phyloP scores from a whole-genome alignment of 64 coral and sea anemone species.

The Actinia tenebrosa region DNA sequence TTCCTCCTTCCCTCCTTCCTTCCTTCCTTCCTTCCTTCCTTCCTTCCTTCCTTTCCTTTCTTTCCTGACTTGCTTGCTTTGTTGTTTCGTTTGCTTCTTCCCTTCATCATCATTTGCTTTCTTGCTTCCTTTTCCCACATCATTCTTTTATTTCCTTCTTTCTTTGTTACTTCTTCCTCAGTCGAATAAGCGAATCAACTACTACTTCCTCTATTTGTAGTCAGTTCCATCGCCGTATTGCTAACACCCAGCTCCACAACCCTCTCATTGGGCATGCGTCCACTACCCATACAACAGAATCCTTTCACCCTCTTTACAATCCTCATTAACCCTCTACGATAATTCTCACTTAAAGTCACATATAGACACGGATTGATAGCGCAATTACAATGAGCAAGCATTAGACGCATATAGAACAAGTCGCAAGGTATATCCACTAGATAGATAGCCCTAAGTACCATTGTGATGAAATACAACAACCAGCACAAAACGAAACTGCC shows the following conservation, averaged over 20 bases:
- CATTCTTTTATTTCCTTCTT: too few relatives aligned
- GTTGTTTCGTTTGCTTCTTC: too few relatives aligned
- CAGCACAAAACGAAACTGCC: slow-evolving; percentile 50
- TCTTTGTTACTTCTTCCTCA: too few relatives aligned
- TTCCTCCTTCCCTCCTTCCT: too few relatives aligned
- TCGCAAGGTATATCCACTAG: slow-evolving; percentile 43
- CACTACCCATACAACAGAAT: neutral
- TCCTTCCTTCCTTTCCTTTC: too few relatives aligned
- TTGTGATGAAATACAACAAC: slow-evolving; percentile 65
- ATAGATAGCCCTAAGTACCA: slow-evolving; percentile 45
- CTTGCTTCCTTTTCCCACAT: too few relatives aligned
- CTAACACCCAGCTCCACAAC: neutral
- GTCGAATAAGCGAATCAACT: too few relatives aligned
- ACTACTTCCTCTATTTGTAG: neutral
- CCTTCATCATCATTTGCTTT: too few relatives aligned
- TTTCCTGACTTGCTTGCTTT: too few relatives aligned
- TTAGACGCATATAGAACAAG: slow-evolving; percentile 31
- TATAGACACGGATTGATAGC: slow-evolving; percentile 60
- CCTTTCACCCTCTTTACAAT: too few relatives aligned
- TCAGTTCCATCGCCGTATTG: neutral
- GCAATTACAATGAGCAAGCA: slow-evolving; percentile 64
- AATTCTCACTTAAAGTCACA: slow-evolving; percentile 36
- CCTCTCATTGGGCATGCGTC: neutral
- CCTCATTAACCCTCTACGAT: slow-evolving; percentile 37
- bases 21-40: too few relatives aligned